Evolutionary conservation across 2,113 vertebrate genomes (phyloP).

Genomic region (Tricholaema leucomelas): DNA sequence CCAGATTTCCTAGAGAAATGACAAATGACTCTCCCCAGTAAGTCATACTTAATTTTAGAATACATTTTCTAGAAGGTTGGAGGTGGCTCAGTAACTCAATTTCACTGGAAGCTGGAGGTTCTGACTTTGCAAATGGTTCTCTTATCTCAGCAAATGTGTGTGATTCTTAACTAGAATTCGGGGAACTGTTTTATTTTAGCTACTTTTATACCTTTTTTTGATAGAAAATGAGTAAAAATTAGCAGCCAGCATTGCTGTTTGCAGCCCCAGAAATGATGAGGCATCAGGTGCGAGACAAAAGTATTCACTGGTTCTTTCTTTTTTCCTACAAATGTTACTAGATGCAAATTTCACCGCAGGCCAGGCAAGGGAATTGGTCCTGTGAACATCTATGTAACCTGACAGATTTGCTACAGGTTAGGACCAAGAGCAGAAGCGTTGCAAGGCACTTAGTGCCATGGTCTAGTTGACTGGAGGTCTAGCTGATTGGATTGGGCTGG

Average conservation of each 20-base stretch:
- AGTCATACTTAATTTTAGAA: not conserved
- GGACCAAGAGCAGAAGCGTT: not conserved
- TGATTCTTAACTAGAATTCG: not conserved
- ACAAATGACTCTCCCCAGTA: not conserved
- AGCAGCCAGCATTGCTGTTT: not conserved
- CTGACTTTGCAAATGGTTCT: not conserved
- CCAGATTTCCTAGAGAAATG: not conserved
- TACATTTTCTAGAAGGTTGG: not conserved
- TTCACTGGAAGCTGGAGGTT: not conserved
- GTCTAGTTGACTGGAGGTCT: too few species aligned
- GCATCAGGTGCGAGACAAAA: not conserved
- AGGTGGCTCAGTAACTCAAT: fast-evolving
- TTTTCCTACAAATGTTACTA: not conserved
- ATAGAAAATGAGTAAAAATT: not conserved
- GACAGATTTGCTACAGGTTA: not conserved
- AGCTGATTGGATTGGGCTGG: too few species aligned
- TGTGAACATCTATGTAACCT: not conserved
- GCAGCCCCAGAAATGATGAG: not conserved
- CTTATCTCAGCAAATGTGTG: fast-evolving
- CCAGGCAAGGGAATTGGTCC: not conserved
- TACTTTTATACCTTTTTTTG: not conserved
- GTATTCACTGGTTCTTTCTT: not conserved
- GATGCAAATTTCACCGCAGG: not conserved
- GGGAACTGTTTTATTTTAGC: not conserved
- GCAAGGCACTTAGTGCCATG: too few species aligned